These are phyloP conservation scores for Elanus axillaris DNA, from an alignment of 2,113 vertebrate genomes.

Conservation along the genomic window DNA sequence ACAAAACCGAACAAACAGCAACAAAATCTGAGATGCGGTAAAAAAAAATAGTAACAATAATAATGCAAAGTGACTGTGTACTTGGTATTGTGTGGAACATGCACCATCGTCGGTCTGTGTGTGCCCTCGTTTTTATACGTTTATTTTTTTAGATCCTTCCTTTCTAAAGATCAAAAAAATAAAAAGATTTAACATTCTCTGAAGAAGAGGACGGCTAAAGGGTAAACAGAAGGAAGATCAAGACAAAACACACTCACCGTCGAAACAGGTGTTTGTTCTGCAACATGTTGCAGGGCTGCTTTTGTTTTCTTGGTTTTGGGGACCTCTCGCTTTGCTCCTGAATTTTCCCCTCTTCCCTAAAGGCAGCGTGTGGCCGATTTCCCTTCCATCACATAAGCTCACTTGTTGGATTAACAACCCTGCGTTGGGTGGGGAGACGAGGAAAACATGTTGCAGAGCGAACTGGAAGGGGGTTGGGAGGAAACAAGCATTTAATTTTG, in stretches of 20 bases:
- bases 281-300: slow-evolving; percentile 62
- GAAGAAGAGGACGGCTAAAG: slow-evolving; percentile 44
- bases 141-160: slow-evolving; percentile 66
- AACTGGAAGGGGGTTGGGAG: not conserved
- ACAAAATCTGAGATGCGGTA: not conserved
- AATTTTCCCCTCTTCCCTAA: not conserved
- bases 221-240: slow-evolving; percentile 15
- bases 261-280: slow-evolving; percentile 72
- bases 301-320: slow-evolving; percentile 8
- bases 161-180: slow-evolving; percentile 44
- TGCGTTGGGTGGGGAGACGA: not conserved
- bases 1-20: not conserved
- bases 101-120: slow-evolving; percentile 74
- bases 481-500: slow-evolving; percentile 16
- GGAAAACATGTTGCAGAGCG: not conserved
- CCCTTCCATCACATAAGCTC: not conserved
- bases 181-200: slow-evolving; percentile 49
- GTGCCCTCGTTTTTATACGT: slow-evolving; percentile 70
- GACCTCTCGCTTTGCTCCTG: not conserved
- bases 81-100: slow-evolving; percentile 67
- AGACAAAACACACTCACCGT: slow-evolving; percentile 37
- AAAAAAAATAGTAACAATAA: not conserved
- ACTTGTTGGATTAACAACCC: slow-evolving; percentile 38
- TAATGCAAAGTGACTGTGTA: slow-evolving; percentile 56
- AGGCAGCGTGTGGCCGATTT: not conserved